Percentiles rank a stretch among this genome's conserved stretches.
Evolutionary conservation across 2,888 invertebrate genomes (phyloP).

Genomic region (Lasius fuliginosus): DNA sequence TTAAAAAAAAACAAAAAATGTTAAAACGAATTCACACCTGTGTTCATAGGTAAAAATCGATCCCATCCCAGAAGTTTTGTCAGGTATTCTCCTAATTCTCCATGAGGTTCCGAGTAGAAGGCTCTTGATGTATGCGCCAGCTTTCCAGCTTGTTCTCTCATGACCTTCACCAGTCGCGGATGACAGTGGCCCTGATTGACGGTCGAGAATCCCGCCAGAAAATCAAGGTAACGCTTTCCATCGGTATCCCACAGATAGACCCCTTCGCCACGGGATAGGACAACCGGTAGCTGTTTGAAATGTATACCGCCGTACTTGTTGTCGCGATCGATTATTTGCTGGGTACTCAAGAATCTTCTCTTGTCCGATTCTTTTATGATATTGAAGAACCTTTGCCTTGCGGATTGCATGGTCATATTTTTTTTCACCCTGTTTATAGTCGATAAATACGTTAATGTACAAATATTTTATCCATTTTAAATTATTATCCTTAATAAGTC

Average conservation of each 20-base stretch:
- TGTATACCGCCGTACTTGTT: slow-evolving; percentile 90
- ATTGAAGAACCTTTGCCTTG: slow-evolving; percentile 61
- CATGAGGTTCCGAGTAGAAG: slow-evolving; percentile 91
- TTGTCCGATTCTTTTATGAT: slow-evolving; percentile 44
- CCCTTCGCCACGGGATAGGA: slow-evolving; percentile 90
- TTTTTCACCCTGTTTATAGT: not conserved
- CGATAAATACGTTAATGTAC: not conserved
- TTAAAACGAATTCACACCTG: slow-evolving; percentile 86
- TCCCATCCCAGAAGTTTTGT: slow-evolving; percentile 92
- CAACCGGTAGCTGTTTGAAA: slow-evolving; percentile 91
- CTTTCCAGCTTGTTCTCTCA: slow-evolving; percentile 88
- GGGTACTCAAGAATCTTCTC: slow-evolving; percentile 75
- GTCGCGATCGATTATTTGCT: slow-evolving; percentile 87
- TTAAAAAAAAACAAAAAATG: too few relatives aligned
- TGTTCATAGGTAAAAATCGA: slow-evolving; percentile 94
- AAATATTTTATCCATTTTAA: not conserved
- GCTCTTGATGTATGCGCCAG: slow-evolving; percentile 93
- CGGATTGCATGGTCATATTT: slow-evolving; percentile 72
- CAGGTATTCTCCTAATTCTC: slow-evolving; percentile 91
- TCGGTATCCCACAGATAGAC: slow-evolving; percentile 94
- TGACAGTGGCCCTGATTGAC: slow-evolving; percentile 94
- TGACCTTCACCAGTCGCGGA: slow-evolving; percentile 89
- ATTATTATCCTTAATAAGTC: not conserved
- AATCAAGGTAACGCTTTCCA: slow-evolving; percentile 92
- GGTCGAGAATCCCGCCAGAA: slow-evolving; percentile 93